Evolutionary conservation across 2,797 vertebrate species (phyloP).

Genomic region (Botia almorhae): DNA sequence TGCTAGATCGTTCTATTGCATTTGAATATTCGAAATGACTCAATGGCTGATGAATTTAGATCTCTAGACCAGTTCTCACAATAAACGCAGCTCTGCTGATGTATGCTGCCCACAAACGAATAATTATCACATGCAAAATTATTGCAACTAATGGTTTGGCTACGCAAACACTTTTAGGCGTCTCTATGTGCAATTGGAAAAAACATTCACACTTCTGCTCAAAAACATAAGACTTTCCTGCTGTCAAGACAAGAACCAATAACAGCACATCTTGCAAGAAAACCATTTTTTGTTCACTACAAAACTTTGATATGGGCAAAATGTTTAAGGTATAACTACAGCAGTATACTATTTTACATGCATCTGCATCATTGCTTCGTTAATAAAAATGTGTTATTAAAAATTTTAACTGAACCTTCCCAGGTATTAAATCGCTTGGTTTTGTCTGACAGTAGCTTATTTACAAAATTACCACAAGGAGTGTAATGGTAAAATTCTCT

Average conservation of each 20-base stretch:
- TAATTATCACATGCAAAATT: slow-evolving; percentile 26
- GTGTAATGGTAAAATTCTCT: background rate
- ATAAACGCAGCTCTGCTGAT: slow-evolving; percentile 7
- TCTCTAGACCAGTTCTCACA: background rate
- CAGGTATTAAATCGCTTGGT: background rate
- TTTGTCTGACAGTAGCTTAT: slow-evolving; percentile 26
- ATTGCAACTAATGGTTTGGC: slow-evolving; percentile 2
- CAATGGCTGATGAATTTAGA: background rate
- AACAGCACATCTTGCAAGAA: slow-evolving; percentile 32
- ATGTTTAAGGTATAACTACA: slow-evolving; percentile 32
- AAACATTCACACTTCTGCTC: background rate
- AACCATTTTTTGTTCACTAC: slow-evolving; percentile 28
- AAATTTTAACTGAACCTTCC: background rate
- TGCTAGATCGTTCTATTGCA: slow-evolving; percentile 33
- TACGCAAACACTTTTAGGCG: slow-evolving; percentile 12
- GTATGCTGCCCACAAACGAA: background rate
- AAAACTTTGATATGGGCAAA: slow-evolving; percentile 24
- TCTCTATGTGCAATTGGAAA: background rate
- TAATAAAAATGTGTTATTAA: slow-evolving; percentile 51
- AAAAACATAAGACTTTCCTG: slow-evolving; percentile 2
- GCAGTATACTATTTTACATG: slow-evolving; percentile 11
- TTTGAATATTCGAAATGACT: slow-evolving; percentile 29
- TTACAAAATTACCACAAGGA: slow-evolving; percentile 49
- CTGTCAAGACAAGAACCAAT: slow-evolving; percentile 25
- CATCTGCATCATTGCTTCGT: slow-evolving; percentile 13